A percentile compares a stretch with the other conserved stretches of the same genome.
These are phyloP conservation scores for Conus ventricosus DNA, from an alignment of 1,140 invertebrate genomes.

Conservation along the genomic window DNA sequence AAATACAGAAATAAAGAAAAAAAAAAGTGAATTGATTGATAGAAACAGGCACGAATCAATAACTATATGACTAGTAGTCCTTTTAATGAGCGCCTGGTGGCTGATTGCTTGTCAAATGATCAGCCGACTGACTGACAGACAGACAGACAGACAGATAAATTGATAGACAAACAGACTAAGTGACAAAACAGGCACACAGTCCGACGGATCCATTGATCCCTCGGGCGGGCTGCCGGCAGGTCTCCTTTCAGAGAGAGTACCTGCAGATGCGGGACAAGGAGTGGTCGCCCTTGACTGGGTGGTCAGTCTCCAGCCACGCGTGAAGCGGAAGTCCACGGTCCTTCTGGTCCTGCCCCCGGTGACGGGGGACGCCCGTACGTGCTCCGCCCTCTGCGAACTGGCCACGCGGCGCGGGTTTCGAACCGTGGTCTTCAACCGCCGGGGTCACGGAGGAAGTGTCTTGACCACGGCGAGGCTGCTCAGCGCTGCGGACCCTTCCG, in stretches of 20 bases:
- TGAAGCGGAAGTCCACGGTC: constrained; percentile 28
- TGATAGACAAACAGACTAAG: too few species aligned
- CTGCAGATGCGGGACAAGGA: constrained; percentile 65
- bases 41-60: too few species aligned
- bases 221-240: neutral
- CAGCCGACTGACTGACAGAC: too few species aligned
- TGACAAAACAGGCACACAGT: too few species aligned
- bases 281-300: constrained; percentile 64
- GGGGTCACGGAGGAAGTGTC: constrained; percentile 61
- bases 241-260: constrained; percentile 56
- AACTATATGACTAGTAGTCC: too few species aligned
- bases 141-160: too few species aligned
- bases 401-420: constrained; percentile 50
- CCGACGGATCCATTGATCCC: too few species aligned
- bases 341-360: constrained; percentile 60
- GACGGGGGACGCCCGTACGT: constrained; percentile 48
- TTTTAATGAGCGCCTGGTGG: too few species aligned
- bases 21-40: too few species aligned
- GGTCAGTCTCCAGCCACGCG: constrained; percentile 21
- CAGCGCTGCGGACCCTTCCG: constrained; percentile 61
- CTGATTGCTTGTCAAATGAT: too few species aligned
- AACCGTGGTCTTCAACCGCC: constrained; percentile 60
- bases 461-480: constrained; percentile 63
- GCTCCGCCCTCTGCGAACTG: constrained; percentile 37
- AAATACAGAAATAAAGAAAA: too few species aligned